phyloP scores from a whole-genome alignment of 2,888 invertebrate genomes.

The Orthosia cruda region DNA sequence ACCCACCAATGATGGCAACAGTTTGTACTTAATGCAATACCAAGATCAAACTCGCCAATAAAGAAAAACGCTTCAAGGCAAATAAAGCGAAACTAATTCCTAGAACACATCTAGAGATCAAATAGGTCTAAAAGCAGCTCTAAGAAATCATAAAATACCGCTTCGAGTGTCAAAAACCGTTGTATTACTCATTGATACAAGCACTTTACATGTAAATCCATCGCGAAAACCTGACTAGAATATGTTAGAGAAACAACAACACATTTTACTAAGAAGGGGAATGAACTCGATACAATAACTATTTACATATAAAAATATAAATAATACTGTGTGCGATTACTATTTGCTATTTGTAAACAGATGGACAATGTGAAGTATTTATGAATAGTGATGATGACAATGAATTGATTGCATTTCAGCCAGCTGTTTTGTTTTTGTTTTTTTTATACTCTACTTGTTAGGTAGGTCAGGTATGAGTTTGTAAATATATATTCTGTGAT shows the following conservation, averaged over 20 bases:
- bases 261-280: slow-evolving; percentile 74
- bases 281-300: slow-evolving; percentile 81
- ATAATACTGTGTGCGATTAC: slow-evolving; percentile 73
- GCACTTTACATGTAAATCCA: slow-evolving; percentile 66
- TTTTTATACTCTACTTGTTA: slow-evolving; percentile 52
- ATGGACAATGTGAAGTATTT: slow-evolving; percentile 55
- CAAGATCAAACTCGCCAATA: background rate
- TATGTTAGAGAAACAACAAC: slow-evolving; percentile 70
- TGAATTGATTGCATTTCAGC: slow-evolving; percentile 50
- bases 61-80: slow-evolving; percentile 24
- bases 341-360: slow-evolving; percentile 74
- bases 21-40: background rate
- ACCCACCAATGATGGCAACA: no score
- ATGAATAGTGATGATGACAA: slow-evolving; percentile 64
- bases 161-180: slow-evolving; percentile 45
- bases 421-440: slow-evolving; percentile 49
- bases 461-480: slow-evolving; percentile 42
- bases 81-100: slow-evolving; percentile 25
- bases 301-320: slow-evolving; percentile 79
- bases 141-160: slow-evolving; percentile 48
- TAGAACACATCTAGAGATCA: slow-evolving; percentile 25
- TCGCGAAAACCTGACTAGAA: slow-evolving; percentile 71
- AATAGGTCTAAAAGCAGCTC: slow-evolving; percentile 11
- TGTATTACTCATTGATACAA: slow-evolving; percentile 55
- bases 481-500: background rate